Base-by-base conservation (phyloP, 2,113 vertebrate genomes). In the Chaetura pelagica region DNA sequence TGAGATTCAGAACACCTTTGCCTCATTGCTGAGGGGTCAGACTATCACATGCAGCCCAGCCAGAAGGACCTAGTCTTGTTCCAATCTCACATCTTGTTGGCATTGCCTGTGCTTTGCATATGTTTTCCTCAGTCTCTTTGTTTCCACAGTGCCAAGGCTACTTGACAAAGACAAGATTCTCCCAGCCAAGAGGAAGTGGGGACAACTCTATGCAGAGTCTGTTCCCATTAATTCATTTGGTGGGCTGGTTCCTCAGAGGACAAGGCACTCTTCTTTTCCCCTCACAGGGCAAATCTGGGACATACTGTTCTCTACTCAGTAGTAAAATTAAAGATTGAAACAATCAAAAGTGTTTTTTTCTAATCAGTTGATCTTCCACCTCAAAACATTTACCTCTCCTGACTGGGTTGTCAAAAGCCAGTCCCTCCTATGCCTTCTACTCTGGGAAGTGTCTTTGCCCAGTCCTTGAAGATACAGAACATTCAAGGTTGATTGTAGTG, bases 401-500 rank as follows among this genome's bases (percentile, higher is more conserved):
- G 91, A 95, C 82, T 91, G 87, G 15, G 29, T 44, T 74, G 81
- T 74, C 55, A 81, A 90, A 91, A 88, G 67, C 2, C 51, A 87
- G 32, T 59, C 30, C 23, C 21, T 73, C n/a, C 22, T 21, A 69
- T 15, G 30, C 12, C 10, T 49, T 58, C 46, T 58, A 26, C 51
- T 73, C 16, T 17, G 69, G 35, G 19, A 95, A 83, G 46, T 42
- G 23, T 79, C 87, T 84, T 74, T 84, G 46, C 12, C 20, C 66
- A 84, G 61, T 80, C 46, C 51, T 74, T 68, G 48, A 89, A 66
- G 7, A 15, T 48, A 79, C 15, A 1, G 29, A 48, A 30, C 21
- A 52, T 76, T 89, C 49, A 89, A 76, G 40, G 46, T 30, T 93
- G 94, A 95, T 88, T 96, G 72, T 73, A 73, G 26, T 15, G 20